Conservation (phyloP, 2,888 invertebrate genomes). For the Ennomos quercinarius region DNA sequence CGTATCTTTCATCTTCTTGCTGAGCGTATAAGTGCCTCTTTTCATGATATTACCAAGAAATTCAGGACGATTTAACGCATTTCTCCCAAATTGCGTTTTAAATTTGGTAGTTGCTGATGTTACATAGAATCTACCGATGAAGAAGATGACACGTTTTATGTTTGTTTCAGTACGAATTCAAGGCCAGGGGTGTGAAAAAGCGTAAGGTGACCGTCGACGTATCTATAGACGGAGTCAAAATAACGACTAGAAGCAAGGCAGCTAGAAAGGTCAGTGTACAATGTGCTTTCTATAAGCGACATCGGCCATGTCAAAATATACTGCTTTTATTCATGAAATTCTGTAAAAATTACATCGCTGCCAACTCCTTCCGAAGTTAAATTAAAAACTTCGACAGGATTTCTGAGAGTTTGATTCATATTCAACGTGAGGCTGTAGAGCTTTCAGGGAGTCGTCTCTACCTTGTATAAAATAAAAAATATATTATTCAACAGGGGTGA, state of each 20-base stretch:
- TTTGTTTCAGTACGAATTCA: constrained; percentile 96
- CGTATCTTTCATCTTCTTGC: too few species aligned
- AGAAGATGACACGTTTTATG: neutral
- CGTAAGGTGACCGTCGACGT: constrained; percentile 98
- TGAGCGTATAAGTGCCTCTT: too few species aligned
- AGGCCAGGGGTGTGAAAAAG: constrained; percentile 98
- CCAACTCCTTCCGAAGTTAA: constrained; percentile 51
- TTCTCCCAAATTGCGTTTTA: too few species aligned
- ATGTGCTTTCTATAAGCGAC: too few species aligned
- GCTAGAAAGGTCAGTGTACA: constrained; percentile 57
- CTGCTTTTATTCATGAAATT: constrained; percentile 36
- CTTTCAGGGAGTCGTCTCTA: constrained; percentile 11
- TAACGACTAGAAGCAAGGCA: constrained; percentile 88
- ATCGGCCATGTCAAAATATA: constrained; percentile 7
- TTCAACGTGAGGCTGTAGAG: constrained; percentile 33
- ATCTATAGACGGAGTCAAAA: constrained; percentile 97
- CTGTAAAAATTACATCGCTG: constrained; percentile 46
- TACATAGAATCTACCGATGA: too few species aligned
- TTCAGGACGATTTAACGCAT: too few species aligned
- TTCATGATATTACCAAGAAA: too few species aligned
- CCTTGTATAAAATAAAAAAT: constrained; percentile 10
- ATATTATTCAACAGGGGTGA: neutral
- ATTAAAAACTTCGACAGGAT: constrained; percentile 56
- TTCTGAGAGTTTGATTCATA: constrained; percentile 45
- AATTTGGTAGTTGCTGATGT: too few species aligned